Evolutionary conservation across 2,797 vertebrate species (phyloP).

Genomic region (Leptatherina wallacei): DNA sequence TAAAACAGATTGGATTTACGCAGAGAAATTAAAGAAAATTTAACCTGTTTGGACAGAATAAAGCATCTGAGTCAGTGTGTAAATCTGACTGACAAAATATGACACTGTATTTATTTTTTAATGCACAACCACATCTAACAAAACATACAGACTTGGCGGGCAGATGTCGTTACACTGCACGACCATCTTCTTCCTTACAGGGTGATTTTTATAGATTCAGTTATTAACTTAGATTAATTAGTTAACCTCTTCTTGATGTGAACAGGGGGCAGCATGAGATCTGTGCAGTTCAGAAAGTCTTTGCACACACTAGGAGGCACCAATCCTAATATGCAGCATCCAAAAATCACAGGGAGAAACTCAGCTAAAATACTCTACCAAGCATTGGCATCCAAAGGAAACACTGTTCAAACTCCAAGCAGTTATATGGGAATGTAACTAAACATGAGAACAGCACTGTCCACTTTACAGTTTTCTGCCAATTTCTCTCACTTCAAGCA

Average conservation of each 20-base stretch:
- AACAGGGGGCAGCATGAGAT: too few species aligned
- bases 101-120: too few species aligned
- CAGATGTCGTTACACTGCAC: not conserved
- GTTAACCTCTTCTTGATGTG: too few species aligned
- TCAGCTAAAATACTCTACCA: not conserved
- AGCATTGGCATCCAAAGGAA: not conserved
- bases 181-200: not conserved
- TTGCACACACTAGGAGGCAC: too few species aligned
- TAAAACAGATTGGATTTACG: not conserved
- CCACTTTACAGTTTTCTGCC: not conserved
- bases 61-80: too few species aligned
- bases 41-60: not conserved
- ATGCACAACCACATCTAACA: too few species aligned
- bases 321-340: not conserved
- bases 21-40: not conserved
- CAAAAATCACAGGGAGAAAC: too few species aligned
- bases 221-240: too few species aligned
- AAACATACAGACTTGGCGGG: not conserved
- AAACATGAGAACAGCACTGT: not conserved
- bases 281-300: too few species aligned
- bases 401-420: not conserved
- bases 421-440: not conserved
- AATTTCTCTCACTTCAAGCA: not conserved
- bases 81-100: too few species aligned
- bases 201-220: not conserved